Conservation (phyloP, 1,140 invertebrate species). For the Heliconius hermathena region DNA sequence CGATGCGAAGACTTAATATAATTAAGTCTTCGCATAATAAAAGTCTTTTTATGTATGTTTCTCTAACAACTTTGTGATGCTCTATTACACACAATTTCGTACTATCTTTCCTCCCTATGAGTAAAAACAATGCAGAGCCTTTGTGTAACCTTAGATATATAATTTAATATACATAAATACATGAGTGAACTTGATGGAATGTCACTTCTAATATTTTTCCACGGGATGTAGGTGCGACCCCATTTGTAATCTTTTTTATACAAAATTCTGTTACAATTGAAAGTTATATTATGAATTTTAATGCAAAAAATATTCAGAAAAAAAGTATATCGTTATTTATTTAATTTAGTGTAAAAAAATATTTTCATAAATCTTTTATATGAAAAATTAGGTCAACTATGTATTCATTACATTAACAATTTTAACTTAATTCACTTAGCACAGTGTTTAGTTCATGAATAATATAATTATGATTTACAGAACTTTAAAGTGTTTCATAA, state of each 20-base stretch:
- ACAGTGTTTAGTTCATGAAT: conserved; percentile 16
- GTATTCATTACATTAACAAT: background rate
- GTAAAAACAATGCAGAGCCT: conserved; percentile 46
- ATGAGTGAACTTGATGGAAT: conserved; percentile 36
- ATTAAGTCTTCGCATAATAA: conserved; percentile 9
- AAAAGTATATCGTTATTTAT: background rate
- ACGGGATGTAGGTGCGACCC: conserved; percentile 15
- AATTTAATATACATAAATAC: conserved; percentile 44
- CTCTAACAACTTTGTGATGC: conserved; percentile 47
- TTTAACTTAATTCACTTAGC: conserved; percentile 4
- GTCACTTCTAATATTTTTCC: conserved; percentile 35
- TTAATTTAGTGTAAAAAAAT: background rate
- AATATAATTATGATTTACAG: conserved; percentile 12
- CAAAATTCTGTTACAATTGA: background rate
- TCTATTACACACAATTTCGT: conserved; percentile 55
- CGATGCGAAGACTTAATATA: background rate
- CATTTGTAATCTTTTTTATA: conserved; percentile 1
- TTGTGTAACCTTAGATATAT: conserved; percentile 43
- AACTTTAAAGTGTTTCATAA: conserved; percentile 13
- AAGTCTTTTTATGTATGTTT: conserved; percentile 39
- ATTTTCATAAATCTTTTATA: background rate
- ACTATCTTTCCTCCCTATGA: conserved; percentile 42
- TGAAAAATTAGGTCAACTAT: background rate
- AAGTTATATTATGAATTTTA: background rate
- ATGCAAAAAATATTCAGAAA: background rate